phyloP scores from a whole-genome alignment of 2,888 invertebrate genomes.

The Nysson spinosus region DNA sequence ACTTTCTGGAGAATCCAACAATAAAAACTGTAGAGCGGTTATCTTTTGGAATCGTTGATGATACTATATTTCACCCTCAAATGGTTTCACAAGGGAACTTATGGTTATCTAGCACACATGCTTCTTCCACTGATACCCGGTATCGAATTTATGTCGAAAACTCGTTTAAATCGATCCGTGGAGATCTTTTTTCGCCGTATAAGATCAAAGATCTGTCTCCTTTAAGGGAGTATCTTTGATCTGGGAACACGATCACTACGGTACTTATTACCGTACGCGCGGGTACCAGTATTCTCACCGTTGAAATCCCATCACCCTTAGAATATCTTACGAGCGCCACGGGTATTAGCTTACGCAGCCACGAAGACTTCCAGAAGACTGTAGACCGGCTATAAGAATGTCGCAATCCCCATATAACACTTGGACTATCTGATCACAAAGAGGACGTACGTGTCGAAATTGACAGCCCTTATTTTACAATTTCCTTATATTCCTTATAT shows the following conservation, averaged over 20 bases:
- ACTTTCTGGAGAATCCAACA: no score
- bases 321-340: slow-evolving; percentile 23
- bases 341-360: slow-evolving; percentile 30
- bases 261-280: background rate
- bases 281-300: slow-evolving; percentile 2
- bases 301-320: slow-evolving; percentile 17
- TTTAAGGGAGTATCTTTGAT: slow-evolving; percentile 4
- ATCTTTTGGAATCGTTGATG: no score
- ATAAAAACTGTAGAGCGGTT: no score
- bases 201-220: background rate
- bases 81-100: no score
- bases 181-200: background rate
- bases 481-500: background rate
- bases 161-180: slow-evolving; percentile 15
- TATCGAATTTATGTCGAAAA: slow-evolving; percentile 9
- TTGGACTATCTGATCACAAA: slow-evolving; percentile 2
- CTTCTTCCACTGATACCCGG: no score
- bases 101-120: no score
- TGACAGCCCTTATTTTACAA: background rate
- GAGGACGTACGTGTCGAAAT: background rate
- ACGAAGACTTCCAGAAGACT: slow-evolving; percentile 15
- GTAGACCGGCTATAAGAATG: slow-evolving; percentile 17
- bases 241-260: background rate
- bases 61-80: no score
- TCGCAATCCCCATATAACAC: slow-evolving; percentile 2